Percentiles rank a stretch among this genome's conserved stretches.
Evolutionary conservation across 2,888 invertebrate genomes (phyloP).

Genomic region (Rotaria socialis): DNA sequence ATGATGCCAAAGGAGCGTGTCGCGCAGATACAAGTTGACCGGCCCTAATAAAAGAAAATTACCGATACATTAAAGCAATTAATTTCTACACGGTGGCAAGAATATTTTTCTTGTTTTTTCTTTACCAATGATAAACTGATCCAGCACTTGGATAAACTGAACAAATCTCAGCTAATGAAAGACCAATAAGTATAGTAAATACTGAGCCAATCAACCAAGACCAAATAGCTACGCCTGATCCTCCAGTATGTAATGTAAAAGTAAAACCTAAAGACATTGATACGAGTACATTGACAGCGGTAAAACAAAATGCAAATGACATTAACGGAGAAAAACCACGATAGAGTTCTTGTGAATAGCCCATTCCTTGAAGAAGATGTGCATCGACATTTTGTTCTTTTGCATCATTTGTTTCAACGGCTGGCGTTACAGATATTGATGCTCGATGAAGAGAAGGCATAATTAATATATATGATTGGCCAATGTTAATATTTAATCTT

Average conservation of each 20-base stretch:
- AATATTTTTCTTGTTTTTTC: not conserved
- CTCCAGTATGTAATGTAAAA: not conserved
- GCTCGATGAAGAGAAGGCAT: too few relatives aligned
- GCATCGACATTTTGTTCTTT: not conserved
- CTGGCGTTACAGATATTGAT: too few relatives aligned
- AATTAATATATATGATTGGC: too few relatives aligned
- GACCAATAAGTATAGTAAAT: not conserved
- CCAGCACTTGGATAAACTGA: constrained; percentile 24
- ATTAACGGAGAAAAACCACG: not conserved
- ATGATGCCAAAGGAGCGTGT: not conserved
- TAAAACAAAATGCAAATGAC: constrained; percentile 22
- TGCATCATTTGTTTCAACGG: too few relatives aligned
- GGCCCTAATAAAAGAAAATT: not conserved
- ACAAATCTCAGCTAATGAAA: constrained; percentile 2
- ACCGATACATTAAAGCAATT: not conserved
- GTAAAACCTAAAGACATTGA: not conserved
- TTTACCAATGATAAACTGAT: constrained; percentile 14
- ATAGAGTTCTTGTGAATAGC: not conserved
- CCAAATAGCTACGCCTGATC: not conserved
- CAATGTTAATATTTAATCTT: too few relatives aligned
- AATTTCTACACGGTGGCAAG: not conserved
- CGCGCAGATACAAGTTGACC: not conserved
- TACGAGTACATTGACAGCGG: not conserved
- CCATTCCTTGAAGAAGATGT: not conserved
- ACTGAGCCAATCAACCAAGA: not conserved